Conservation (phyloP, 2,797 vertebrate genomes). For the Selene dorsalis region DNA sequence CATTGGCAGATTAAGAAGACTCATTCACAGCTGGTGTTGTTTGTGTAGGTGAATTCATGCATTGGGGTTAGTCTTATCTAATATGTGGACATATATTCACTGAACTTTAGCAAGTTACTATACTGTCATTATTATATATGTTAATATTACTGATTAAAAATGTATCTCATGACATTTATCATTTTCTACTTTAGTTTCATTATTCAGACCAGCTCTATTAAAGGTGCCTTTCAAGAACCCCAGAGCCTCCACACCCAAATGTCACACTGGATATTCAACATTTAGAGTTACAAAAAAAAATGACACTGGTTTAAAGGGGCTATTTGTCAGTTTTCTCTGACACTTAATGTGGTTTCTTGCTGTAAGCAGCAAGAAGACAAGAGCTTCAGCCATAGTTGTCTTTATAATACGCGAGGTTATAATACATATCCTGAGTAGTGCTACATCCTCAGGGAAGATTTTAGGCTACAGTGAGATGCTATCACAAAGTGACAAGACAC, state of each 20-base stretch:
- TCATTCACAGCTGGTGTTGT: conserved; percentile 45
- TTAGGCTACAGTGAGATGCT: too few species aligned
- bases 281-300: background rate
- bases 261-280: background rate
- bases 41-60: conserved; percentile 24
- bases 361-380: too few species aligned
- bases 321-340: too few species aligned
- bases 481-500: too few species aligned
- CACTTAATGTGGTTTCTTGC: too few species aligned
- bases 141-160: background rate
- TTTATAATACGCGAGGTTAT: too few species aligned
- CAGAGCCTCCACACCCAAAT: background rate
- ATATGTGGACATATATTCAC: conserved; percentile 4
- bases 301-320: background rate
- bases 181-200: background rate
- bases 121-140: background rate
- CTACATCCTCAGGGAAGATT: too few species aligned
- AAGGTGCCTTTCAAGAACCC: background rate
- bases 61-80: conserved; percentile 7
- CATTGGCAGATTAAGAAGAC: conserved; percentile 37
- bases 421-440: too few species aligned
- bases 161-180: background rate
- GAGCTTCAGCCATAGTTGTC: too few species aligned
- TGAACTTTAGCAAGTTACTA: background rate
- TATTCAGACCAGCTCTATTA: background rate